Evolutionary conservation across 1,140 invertebrate genomes (phyloP), one percentile per base, ranked within the genome.

Genomic region (Danaus plexippus): DNA sequence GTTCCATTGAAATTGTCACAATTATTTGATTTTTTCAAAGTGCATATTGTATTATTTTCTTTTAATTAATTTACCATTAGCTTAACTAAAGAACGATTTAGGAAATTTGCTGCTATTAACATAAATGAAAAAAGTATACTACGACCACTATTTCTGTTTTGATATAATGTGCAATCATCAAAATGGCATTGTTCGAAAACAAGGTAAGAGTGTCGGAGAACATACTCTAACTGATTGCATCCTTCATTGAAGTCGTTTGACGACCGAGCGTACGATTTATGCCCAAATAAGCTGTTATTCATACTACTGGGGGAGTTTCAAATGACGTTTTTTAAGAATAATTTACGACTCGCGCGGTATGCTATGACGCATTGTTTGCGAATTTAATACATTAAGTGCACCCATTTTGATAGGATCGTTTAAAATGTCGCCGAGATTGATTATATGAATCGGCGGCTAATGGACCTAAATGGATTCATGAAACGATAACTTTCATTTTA

Each of bases 341-440:
- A 73, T 80, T 80, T 69, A 75, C 67, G 67, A 61, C 61, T 51
- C 52, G 49, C 55, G 56, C 47, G 54, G 61, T 55, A 61, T 50
- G 22, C 64, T 58, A 67, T 79, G 67, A 77, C 54, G 78, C 75
- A 80, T 75, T 77, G 71, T 67, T 66, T 66, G 68, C 65, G 67
- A 78, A 77, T 77, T 79, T 80, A 82, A 82, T 82, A 80, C 72
- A 66, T 73, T 81, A 72, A 83, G 75, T 83, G 75, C 73, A 76
- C 42, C 57, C 70, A 75, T 75, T 79, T 76, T 68, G 67, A 71
- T 59, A 56, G 51, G 40, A 55, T 45, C 61, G 59, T 74, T 75
- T 73, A 67, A 67, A 72, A 73, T 73, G 66, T 61, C 60, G 53
- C 44, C 52, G 58, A 67, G 64, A 70, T 71, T 73, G 67, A 71